These are phyloP conservation scores for Aleadryas rufinucha DNA, from an alignment of 2,113 vertebrate species.

Conservation along the genomic window DNA sequence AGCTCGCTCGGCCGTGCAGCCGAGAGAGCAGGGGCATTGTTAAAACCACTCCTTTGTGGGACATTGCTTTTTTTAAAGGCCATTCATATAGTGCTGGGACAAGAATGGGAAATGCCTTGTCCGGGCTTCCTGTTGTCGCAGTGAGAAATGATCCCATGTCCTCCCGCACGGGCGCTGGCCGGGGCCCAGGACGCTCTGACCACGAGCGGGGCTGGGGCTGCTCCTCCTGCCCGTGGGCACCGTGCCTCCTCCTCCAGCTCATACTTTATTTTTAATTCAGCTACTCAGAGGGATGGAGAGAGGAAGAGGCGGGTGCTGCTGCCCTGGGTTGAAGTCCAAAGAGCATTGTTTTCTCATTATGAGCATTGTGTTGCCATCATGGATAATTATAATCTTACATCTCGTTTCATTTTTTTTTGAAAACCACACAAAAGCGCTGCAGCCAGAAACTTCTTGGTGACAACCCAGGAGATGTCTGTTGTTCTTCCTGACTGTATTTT, in stretches of 20 bases:
- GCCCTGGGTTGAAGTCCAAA: background rate
- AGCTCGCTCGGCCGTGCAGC: accelerated
- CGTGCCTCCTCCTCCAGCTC: background rate
- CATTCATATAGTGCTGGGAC: slow-evolving; percentile 2
- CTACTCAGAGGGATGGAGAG: background rate
- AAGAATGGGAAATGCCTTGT: slow-evolving; percentile 37
- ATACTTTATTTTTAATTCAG: background rate
- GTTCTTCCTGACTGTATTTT: slow-evolving; percentile 15
- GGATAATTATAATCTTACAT: slow-evolving; percentile 5
- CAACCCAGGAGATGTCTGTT: background rate
- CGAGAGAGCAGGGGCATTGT: background rate
- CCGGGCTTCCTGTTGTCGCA: slow-evolving; percentile 11
- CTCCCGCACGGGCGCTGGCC: accelerated
- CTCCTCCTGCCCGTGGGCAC: background rate
- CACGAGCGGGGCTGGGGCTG: background rate
- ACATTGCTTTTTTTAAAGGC: slow-evolving; percentile 10
- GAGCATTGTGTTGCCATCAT: background rate
- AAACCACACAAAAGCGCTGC: background rate
- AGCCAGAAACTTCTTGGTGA: slow-evolving; percentile 31
- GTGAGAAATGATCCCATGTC: background rate
- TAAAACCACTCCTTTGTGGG: background rate
- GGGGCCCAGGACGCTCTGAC: accelerated
- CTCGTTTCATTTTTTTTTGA: background rate
- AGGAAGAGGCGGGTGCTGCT: background rate
- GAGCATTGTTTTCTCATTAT: slow-evolving; percentile 23